Conservation (phyloP, 2,113 vertebrate genomes). For the Passer domesticus region DNA sequence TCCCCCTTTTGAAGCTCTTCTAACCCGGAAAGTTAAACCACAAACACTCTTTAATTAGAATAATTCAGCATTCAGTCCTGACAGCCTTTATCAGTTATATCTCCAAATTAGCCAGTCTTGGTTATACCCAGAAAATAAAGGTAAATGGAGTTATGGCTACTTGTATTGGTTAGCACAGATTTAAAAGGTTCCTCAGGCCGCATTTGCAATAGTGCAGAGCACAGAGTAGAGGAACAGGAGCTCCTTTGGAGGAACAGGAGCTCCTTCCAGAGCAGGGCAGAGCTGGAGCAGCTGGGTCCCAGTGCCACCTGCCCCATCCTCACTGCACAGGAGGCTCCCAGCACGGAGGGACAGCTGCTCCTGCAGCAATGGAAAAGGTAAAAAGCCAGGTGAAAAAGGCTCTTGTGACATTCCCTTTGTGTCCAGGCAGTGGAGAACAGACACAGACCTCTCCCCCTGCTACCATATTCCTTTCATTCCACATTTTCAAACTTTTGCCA, state of each 20-base stretch:
- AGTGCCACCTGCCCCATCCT: accelerated
- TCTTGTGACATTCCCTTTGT: neutral
- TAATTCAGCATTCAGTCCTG: neutral
- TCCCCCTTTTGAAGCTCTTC: neutral
- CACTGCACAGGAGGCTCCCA: neutral
- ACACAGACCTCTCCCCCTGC: neutral
- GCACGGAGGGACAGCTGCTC: neutral
- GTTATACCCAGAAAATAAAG: neutral
- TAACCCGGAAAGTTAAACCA: neutral
- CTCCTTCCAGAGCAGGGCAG: neutral
- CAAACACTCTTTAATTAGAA: neutral
- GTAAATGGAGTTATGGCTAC: neutral
- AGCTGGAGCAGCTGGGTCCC: too few species aligned
- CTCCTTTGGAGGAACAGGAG: neutral
- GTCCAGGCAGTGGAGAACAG: neutral
- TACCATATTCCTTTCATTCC: neutral
- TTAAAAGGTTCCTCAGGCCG: neutral
- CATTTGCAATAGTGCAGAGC: neutral
- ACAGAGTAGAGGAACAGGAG: neutral
- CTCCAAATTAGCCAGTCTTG: neutral
- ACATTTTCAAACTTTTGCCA: neutral
- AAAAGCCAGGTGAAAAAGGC: neutral
- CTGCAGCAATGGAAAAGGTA: accelerated
- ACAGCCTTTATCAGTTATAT: neutral
- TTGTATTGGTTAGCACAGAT: neutral